These are phyloP conservation scores for Petrocephalus schoutedeni DNA, from an alignment of 2,797 vertebrate genomes.

Conservation along the genomic window DNA sequence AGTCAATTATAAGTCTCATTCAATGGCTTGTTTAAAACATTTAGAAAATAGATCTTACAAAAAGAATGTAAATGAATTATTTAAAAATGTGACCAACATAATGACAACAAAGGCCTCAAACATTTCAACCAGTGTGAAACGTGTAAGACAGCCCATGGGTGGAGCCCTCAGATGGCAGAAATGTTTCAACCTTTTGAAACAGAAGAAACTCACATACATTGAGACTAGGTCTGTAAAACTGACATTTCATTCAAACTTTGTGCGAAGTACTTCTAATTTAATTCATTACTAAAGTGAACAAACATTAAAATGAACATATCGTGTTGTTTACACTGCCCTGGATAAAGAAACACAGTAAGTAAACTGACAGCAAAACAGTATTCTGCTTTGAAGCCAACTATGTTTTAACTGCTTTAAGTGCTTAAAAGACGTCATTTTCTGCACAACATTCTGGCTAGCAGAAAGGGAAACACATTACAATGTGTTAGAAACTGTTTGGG, in stretches of 20 bases:
- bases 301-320: not conserved
- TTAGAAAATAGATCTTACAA: not conserved
- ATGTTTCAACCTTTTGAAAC: not conserved
- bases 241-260: not conserved
- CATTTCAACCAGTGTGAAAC: not conserved
- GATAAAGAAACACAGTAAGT: not conserved
- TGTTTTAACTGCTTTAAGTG: not conserved
- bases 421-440: not conserved
- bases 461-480: conserved; percentile 7
- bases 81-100: not conserved
- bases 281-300: not conserved
- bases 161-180: not conserved
- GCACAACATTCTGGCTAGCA: not conserved
- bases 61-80: not conserved
- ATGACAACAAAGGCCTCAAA: not conserved
- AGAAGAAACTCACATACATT: not conserved
- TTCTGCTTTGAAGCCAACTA: not conserved
- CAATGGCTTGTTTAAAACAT: not conserved
- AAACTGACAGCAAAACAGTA: not conserved
- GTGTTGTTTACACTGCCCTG: not conserved
- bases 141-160: not conserved
- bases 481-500: conserved; percentile 37
- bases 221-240: not conserved
- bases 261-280: not conserved
- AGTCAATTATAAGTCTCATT: not conserved